These are phyloP conservation scores for Psophia crepitans DNA, from an alignment of 2,113 vertebrate species.

Conservation along the genomic window DNA sequence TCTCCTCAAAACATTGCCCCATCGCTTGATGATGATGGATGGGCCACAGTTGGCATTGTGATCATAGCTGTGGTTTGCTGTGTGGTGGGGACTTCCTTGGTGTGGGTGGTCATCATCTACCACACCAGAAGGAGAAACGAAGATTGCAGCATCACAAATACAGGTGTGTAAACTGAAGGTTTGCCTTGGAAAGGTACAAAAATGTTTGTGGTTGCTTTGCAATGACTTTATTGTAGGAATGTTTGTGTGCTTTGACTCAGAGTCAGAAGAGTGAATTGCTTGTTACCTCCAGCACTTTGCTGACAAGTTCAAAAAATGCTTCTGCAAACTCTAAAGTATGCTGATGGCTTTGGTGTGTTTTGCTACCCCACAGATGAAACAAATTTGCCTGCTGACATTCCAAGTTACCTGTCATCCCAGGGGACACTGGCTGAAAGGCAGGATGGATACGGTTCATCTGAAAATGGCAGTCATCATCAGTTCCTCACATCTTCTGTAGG, in stretches of 20 bases:
- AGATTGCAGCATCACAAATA: constrained; percentile 96
- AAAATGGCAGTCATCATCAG: constrained; percentile 91
- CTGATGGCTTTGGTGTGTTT: not conserved
- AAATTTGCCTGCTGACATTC: constrained; percentile 92
- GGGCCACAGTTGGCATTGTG: constrained; percentile 94
- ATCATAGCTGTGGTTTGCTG: constrained; percentile 98
- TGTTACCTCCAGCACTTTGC: not conserved
- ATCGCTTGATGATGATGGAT: constrained; percentile 83
- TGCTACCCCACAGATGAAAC: constrained; percentile 86
- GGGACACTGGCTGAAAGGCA: constrained; percentile 92
- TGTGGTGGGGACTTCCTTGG: constrained; percentile 95
- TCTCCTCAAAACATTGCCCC: constrained; percentile 77
- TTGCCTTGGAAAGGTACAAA: not conserved
- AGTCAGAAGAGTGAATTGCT: constrained; percentile 7
- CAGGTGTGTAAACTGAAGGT: constrained; percentile 79
- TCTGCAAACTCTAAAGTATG: not conserved
- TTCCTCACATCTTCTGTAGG: constrained; percentile 83
- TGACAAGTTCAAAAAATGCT: constrained; percentile 27
- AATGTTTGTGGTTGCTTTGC: not conserved
- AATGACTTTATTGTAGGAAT: not conserved
- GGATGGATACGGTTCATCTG: constrained; percentile 88
- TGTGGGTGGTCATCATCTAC: constrained; percentile 99
- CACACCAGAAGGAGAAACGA: constrained; percentile 92
- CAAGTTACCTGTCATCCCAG: constrained; percentile 95
- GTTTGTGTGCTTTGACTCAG: not conserved